Evolutionary conservation across 2,113 vertebrate genomes (phyloP), one percentile per base, ranked within the genome.

Genomic region (Rhinoptilus africanus): DNA sequence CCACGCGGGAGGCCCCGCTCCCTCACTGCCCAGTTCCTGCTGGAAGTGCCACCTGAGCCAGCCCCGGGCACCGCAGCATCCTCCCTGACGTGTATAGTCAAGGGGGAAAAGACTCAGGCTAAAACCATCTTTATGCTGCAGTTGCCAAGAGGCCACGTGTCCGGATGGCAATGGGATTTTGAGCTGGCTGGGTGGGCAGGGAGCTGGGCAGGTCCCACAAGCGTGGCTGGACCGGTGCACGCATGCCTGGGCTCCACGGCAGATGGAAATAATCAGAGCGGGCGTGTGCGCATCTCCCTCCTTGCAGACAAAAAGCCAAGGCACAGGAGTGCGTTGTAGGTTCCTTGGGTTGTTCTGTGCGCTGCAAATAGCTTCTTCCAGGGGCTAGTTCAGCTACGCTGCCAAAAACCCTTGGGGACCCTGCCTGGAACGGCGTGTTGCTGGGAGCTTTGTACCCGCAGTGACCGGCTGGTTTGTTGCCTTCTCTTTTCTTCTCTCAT

Each of bases 181-280:
- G 60, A 60, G 43, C 45, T 47, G 72, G 24, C 48, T 64, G 72
- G 62, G 20, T 4, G 3, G 39, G 22, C 39, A 20, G 22, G 57
- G 51, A 39, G 14, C 5, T 59, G 77, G 77, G n/a, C 63, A 43
- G 73, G 17, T 73, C 68, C 69, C 27, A 8, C 8, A 11, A 62
- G 11, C 3, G 0, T 5, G 41, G 54, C 34, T 0, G 1, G 68
- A 28, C 10, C 1, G 2, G 13, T 14, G 6, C 54, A 48, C 39
- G 12, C 23, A 0, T 30, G 9, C 51, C 66, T 28, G 37, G 26
- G 50, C 51, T 74, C 48, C 47, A n/a, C 23, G 12, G 4, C 18
- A 47, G 45, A 7, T 17, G n/a, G 24, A 47, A 59, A 41, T 56
- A 41, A 41, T 48, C 47, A 48, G 47, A 39, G 47, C 4, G 59